Evolutionary conservation across 2,888 invertebrate species (phyloP), one percentile per base, ranked within the genome.

Genomic region (Campoletis raptor): DNA sequence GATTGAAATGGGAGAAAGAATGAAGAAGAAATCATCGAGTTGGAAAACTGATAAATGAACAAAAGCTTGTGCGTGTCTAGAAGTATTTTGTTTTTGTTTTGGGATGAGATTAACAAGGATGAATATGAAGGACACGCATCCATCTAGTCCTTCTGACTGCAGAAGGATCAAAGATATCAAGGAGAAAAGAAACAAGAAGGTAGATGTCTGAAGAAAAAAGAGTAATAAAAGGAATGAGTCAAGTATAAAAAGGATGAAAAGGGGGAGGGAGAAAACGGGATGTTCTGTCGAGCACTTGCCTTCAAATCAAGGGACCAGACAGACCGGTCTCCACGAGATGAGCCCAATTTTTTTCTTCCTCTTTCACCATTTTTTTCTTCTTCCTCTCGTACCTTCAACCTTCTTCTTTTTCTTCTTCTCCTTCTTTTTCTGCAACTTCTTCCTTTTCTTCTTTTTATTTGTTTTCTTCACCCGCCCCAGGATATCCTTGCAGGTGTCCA

Each of bases 261-360:
- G 36, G 73, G 52, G 54, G 67, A 81, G 82, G 70, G 85, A 79
- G 37, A 76, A 81, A 84, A 83, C 83, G 70, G 72, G 73, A 79
- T 82, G 74, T 74, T 73, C 77, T 81, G 73, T 57, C 81, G 77
- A 81, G 77, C 85, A 86, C 83, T 82, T 86, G 86, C 83, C 87
- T 86, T 85, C 86, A 84, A 89, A 89, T 89, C 88, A 88, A 88
- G 88, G 81, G 88, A 90, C 90, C 90, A 90, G 90, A 89, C 87
- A 87, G 88, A 90, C 90, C 90, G 90, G 90, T 90, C 89, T 85
- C 64, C 54, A 30, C 85, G 81, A 85, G 88, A 88, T 85, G 87
- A 81, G 85, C 88, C 81, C 54, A 77, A 80, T 72, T 87, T 83
- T 79, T 82, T 76, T 52, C 45, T 74, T 85, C 61, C 52, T 48